Base-by-base conservation (phyloP, 2,888 invertebrate species). In the Odontomyia ornata region DNA sequence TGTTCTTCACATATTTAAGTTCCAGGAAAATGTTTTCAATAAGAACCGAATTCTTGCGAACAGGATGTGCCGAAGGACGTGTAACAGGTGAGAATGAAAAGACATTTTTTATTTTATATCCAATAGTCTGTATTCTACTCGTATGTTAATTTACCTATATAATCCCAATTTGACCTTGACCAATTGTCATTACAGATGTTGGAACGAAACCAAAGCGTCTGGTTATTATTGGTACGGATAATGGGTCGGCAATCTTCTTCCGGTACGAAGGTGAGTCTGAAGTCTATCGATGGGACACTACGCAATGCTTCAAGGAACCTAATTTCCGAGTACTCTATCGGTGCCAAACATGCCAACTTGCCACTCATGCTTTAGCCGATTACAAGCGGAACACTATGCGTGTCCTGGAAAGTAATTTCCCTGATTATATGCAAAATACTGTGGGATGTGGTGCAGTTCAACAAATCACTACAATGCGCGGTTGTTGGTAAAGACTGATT, bases 1-100 rank as follows among this genome's bases (percentile, higher is more conserved):
- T 93, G 0, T 86, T 91, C 79, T 88, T 93, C 80, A 90, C 91
- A 0, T 92, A 93, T 81, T 84, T 93, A 18, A 89, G 91, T 77
- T 88, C 91, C n/a, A 87, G 85, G 21, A 89, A 90, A 21, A 81
- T 93, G 47, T 91, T 91, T 84, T 90, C 91, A 56, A 87, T 93
- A 78, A 89, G 90, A 76, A 90, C 92, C 0, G 89, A 90, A 30
- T 89, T 89, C 80, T 86, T 93, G 77, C 88, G 90, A 64, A 88
- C 88, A 36, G 91, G 90, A 57, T 88, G 88, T 69, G 88, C 90
- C 0, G 85, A 88, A 76, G 89, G 91, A 23, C 87, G 88, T 21
- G 82, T 87, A 47, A 80, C 84, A 79, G 87, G 88, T 88, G 80
- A 82, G 62, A n/a, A 15, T 56, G 43, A 43, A 43, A 43, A 13